These are phyloP conservation scores for Podabrus alpinus DNA, from an alignment of 2,888 invertebrate genomes.

Conservation along the genomic window DNA sequence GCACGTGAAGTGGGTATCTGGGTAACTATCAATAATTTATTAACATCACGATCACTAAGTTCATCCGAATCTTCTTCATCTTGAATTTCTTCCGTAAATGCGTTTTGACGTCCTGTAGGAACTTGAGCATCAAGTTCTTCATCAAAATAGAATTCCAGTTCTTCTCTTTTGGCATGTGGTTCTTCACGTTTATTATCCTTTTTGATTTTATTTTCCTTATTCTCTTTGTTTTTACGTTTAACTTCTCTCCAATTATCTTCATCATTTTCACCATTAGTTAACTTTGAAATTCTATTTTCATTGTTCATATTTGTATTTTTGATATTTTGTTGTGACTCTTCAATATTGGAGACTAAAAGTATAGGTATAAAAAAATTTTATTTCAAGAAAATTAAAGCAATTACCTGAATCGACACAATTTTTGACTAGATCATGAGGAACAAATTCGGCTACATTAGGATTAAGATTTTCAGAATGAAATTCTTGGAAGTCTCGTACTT, in stretches of 20 bases:
- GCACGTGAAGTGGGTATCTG: conserved; percentile 63
- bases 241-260: conserved; percentile 66
- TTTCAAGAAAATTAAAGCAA: neutral
- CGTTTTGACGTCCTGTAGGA: conserved; percentile 80
- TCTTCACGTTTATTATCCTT: conserved; percentile 41
- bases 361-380: neutral
- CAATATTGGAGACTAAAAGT: neutral
- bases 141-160: conserved; percentile 95
- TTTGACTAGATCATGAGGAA: conserved; percentile 58
- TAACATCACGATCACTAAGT: conserved; percentile 89
- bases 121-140: conserved; percentile 83
- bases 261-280: conserved; percentile 30
- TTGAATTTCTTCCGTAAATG: conserved; percentile 78
- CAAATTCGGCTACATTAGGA: conserved; percentile 85
- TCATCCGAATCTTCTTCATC: conserved; percentile 83
- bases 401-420: conserved; percentile 7
- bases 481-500: conserved; percentile 65
- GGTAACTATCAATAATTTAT: conserved; percentile 92
- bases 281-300: conserved; percentile 26
- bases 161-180: conserved; percentile 63
- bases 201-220: conserved; percentile 48
- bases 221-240: conserved; percentile 50
- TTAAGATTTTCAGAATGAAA: conserved; percentile 67
- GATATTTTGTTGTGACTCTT: neutral
- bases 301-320: conserved; percentile 32